These are phyloP conservation scores for Chloroceryle amazona DNA, from an alignment of 2,797 vertebrate genomes.

Conservation along the genomic window DNA sequence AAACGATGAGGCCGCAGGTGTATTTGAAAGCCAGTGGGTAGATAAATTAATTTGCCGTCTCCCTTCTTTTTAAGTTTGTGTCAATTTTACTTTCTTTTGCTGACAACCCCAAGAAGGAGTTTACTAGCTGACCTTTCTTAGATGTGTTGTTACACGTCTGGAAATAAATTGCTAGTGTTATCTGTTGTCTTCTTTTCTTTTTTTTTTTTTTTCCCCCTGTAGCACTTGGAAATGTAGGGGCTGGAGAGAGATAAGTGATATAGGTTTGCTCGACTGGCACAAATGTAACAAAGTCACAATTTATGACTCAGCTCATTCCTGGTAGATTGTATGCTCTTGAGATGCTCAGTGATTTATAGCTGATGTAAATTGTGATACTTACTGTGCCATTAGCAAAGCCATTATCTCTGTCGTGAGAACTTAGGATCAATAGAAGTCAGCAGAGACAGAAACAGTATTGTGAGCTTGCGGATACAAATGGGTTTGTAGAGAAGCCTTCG, in stretches of 20 bases:
- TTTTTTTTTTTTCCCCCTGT: not conserved
- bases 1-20: not conserved
- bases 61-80: not conserved
- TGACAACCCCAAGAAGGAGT: not conserved
- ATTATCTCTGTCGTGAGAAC: conserved; percentile 28
- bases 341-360: conserved; percentile 33
- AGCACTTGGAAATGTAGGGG: not conserved
- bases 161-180: conserved; percentile 40
- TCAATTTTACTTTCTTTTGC: conserved; percentile 22
- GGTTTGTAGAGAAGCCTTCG: not conserved
- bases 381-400: conserved; percentile 56
- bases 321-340: conserved; percentile 38
- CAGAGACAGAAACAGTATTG: not conserved
- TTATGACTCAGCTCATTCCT: conserved; percentile 37
- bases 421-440: conserved; percentile 33
- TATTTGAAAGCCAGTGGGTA: not conserved
- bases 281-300: conserved; percentile 16
- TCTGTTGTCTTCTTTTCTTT: not conserved
- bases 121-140: conserved; percentile 42
- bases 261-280: not conserved
- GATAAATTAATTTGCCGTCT: not conserved
- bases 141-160: conserved; percentile 11
- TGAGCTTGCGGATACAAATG: not conserved
- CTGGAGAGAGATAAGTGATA: not conserved
- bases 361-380: conserved; percentile 54